Evolutionary conservation across 2,888 invertebrate genomes (phyloP), one percentile per base, ranked within the genome.

Genomic region (Exephanes ischioxanthus): DNA sequence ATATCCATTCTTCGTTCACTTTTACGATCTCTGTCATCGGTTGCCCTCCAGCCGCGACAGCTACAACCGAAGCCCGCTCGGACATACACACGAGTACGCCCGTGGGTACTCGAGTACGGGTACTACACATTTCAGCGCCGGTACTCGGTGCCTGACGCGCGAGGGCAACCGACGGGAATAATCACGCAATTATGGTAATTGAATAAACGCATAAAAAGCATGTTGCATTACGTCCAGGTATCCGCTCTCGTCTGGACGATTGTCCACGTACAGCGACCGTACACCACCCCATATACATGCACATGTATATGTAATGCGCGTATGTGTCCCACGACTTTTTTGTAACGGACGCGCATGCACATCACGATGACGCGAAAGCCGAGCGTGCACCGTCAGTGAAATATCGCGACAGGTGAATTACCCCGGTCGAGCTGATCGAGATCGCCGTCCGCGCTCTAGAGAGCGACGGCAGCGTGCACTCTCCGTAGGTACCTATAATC

Each of bases 101-200:
- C 30, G 75, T 70, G 16, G 45, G 48, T 70, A 48, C 26, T 81
- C 86, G 83, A 82, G 82, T 84, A 82, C 37, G 30, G 80, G 80
- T 77, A 78, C 72, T 41, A 82, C 51, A 80, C 72, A 68, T 79
- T 79, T 76, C 61, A 78, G 53, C 37, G 51, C 48, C 22, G 11
- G 70, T 22, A 53, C 73, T 73, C 71, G 67, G 80, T 83, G 58
- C 61, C 68, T 48, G 83, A 83, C 67, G 16, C 53, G 76, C 76
- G 72, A 73, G 80, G 75, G 77, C 80, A 80, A 76, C 87, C 87
- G 85, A 72, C 83, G 84, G 88, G 89, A 92, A 93, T 92, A 93
- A 94, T 93, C 91, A 89, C 83, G 91, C 91, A 93, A 93, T 94
- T 93, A 93, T 91, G 92, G 91, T 94, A 93, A 94, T 93, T 93